phyloP scores from a whole-genome alignment of 2,888 invertebrate genomes.

The Erebia ligea region DNA sequence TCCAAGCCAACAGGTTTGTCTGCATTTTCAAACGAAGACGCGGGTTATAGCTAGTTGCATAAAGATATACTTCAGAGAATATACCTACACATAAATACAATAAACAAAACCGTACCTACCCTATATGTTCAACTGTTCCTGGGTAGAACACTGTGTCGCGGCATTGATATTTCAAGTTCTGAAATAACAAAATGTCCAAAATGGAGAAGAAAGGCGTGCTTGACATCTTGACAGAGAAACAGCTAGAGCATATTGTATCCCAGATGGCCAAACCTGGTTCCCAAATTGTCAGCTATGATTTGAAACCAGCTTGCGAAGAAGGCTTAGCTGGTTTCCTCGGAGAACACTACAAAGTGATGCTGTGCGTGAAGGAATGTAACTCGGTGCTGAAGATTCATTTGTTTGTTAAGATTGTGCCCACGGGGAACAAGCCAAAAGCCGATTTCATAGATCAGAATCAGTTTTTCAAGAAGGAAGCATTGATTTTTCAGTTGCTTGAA shows the following conservation, averaged over 20 bases:
- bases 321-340: slow-evolving; percentile 68
- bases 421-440: slow-evolving; percentile 59
- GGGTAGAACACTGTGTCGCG: not conserved
- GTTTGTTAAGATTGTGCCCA: slow-evolving; percentile 64
- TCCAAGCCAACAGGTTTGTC: too few relatives aligned
- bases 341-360: slow-evolving; percentile 59
- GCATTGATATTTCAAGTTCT: too few relatives aligned
- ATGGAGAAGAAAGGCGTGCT: slow-evolving; percentile 9
- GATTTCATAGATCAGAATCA: slow-evolving; percentile 57
- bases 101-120: not conserved
- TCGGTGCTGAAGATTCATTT: slow-evolving; percentile 48
- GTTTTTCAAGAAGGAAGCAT: slow-evolving; percentile 59
- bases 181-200: not conserved
- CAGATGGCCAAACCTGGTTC: slow-evolving; percentile 42
- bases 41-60: not conserved
- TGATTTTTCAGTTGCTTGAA: slow-evolving; percentile 59
- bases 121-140: not conserved
- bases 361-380: slow-evolving; percentile 49
- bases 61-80: not conserved
- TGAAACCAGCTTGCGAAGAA: slow-evolving; percentile 51
- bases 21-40: not conserved
- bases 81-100: not conserved
- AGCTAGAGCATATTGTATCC: slow-evolving; percentile 51
- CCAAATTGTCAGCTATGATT: slow-evolving; percentile 46
- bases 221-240: slow-evolving; percentile 53